Conservation (phyloP, 2,888 invertebrate genomes). For the Dione juno region DNA sequence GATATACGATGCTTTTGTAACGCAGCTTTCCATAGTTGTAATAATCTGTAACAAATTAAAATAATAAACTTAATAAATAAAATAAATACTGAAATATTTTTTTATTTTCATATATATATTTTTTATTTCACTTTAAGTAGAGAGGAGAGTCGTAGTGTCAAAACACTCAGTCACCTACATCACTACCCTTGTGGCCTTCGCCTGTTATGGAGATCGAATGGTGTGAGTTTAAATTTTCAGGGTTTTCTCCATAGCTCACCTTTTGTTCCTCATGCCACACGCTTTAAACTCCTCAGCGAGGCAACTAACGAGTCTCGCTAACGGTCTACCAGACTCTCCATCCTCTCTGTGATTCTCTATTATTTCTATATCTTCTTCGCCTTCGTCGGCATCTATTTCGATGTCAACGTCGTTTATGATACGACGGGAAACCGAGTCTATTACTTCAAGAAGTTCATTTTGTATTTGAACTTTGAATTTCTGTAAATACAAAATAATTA, state of each 20-base stretch:
- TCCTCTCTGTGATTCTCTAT: conserved; percentile 55
- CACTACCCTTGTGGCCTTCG: too few relatives aligned
- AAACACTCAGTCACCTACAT: too few relatives aligned
- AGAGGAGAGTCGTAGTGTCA: too few relatives aligned
- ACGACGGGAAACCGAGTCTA: conserved; percentile 90
- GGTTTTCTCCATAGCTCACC: conserved; percentile 50
- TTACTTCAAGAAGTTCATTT: conserved; percentile 90
- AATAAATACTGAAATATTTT: too few relatives aligned
- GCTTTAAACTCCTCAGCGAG: conserved; percentile 71
- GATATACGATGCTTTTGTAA: conserved; percentile 89
- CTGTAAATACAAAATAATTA: conserved; percentile 63
- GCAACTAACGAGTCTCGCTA: conserved; percentile 65
- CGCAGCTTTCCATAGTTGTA: conserved; percentile 92
- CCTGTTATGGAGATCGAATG: too few relatives aligned
- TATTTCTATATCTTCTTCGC: conserved; percentile 51
- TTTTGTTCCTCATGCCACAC: conserved; percentile 69
- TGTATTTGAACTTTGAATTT: conserved; percentile 93
- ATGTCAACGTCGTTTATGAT: conserved; percentile 85
- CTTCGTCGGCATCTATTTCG: conserved; percentile 63
- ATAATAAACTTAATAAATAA: not conserved
- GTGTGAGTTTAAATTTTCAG: too few relatives aligned
- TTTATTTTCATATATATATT: too few relatives aligned
- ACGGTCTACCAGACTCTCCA: conserved; percentile 67
- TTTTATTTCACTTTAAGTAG: too few relatives aligned
- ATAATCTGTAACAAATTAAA: conserved; percentile 78